These are phyloP conservation scores for Elaphurus davidianus DNA, from an alignment of 2,113 vertebrate species.

Conservation along the genomic window DNA sequence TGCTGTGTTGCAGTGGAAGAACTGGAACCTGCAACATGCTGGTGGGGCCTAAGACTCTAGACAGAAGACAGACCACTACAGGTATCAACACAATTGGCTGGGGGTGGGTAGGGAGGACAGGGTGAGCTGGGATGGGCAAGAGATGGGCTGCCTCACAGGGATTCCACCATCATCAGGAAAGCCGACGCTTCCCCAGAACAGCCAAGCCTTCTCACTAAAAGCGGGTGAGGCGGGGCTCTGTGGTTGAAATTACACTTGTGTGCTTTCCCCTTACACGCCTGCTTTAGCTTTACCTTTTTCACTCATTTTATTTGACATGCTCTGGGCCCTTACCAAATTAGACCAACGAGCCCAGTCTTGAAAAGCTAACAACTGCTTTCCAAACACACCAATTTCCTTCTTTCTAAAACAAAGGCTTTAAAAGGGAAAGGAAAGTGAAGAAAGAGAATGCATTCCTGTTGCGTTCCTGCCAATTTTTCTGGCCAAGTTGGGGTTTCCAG, in stretches of 20 bases:
- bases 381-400: slow-evolving; percentile 74
- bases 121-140: background rate
- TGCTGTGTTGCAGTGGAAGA: background rate
- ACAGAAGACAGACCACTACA: background rate
- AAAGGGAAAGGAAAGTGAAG: slow-evolving; percentile 59
- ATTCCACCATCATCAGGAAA: background rate
- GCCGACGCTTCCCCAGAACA: background rate
- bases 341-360: slow-evolving; percentile 63
- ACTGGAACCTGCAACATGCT: background rate
- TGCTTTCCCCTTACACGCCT: background rate
- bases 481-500: background rate
- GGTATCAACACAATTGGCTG: background rate
- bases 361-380: slow-evolving; percentile 68
- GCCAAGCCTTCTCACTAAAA: background rate
- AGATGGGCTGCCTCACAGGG: background rate
- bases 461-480: background rate
- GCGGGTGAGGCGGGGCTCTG: background rate
- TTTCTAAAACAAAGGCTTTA: slow-evolving; percentile 73
- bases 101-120: rapidly evolving
- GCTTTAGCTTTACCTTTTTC: background rate
- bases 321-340: slow-evolving; percentile 66
- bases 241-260: background rate
- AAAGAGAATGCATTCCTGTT: background rate
- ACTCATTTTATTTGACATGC: slow-evolving; percentile 39
- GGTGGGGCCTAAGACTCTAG: background rate